Base-by-base conservation (phyloP, 2,888 invertebrate genomes). In the Drosophila demipolita region DNA sequence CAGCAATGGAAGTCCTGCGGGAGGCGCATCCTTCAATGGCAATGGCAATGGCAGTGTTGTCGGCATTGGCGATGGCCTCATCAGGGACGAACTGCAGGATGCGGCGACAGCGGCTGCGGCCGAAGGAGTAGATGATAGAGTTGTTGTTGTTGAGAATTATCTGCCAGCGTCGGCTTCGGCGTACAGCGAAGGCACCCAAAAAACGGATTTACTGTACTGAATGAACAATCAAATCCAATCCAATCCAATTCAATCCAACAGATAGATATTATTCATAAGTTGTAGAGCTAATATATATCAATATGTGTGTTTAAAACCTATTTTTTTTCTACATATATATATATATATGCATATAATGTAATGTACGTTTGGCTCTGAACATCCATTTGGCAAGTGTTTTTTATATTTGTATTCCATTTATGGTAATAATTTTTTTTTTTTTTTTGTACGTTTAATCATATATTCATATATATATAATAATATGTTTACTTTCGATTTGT, bases 181-280 rank as follows among this genome's bases (percentile, higher is more conserved):
- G 38, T 93, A 93, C 78, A 93, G 93, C 78, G 93, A 93, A 78
- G 93, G 93, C 76, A 90, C 93, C 49, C 90, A 92, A 73, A 93
- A 93, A 82, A 92, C 93, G 8, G 93, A 93, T 86, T 87, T 93
- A 82, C 83, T 93, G 73, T 93, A 93, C 85, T 93, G 86, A 78
- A 62, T 35, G 23, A 58, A 15, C 42, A 53, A 55, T 29, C 23
- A 17, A 38, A 35, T 32, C 33, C 20, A 11, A 17, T 17, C 35
- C 23, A 36, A 29, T 32, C 33, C 61, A 26, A 11, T 29, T 40
- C 45, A 45, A 45, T 45, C 45, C 45, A 12, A 23, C 54, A 54
- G n/a, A 54, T 38, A 82, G 78, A 80, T 82, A 82, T 85, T 82
- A 85, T 55, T 69, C 63, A 57, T 82, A 82, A 82, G 85, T 66